Evolutionary conservation across 2,113 vertebrate species (phyloP).

Genomic region (Boleophthalmus pectinirostris): DNA sequence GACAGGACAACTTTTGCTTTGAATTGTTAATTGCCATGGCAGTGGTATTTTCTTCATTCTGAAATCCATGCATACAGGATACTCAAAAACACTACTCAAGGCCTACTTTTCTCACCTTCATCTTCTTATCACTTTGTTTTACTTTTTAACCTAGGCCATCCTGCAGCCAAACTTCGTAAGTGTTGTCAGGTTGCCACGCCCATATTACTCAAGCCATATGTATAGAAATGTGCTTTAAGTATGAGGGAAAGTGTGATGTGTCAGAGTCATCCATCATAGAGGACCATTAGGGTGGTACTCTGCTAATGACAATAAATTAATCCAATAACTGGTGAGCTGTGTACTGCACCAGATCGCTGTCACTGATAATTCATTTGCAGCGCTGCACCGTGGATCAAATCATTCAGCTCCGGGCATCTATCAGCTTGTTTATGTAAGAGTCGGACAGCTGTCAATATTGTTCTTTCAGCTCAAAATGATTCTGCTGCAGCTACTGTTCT

Average conservation of each 20-base stretch:
- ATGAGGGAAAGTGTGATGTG: background rate
- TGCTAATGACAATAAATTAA: slow-evolving; percentile 45
- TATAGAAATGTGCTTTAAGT: background rate
- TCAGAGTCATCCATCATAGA: slow-evolving; percentile 17
- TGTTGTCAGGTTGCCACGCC: background rate
- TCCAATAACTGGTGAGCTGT: slow-evolving; percentile 49
- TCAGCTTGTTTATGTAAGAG: slow-evolving; percentile 38
- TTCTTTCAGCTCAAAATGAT: slow-evolving; percentile 10
- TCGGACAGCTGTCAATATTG: slow-evolving; percentile 40
- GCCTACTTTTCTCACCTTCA: too few species aligned
- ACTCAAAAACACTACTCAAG: too few species aligned
- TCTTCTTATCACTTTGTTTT: too few species aligned
- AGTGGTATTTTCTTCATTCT: too few species aligned
- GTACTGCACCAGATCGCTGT: slow-evolving; percentile 41
- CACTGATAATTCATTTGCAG: slow-evolving; percentile 48
- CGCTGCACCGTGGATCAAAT: slow-evolving; percentile 40
- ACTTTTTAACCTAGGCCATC: too few species aligned
- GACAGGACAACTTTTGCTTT: too few species aligned
- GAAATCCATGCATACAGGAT: too few species aligned
- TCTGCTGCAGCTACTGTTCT: slow-evolving; percentile 4
- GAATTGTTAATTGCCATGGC: too few species aligned
- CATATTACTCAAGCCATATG: background rate
- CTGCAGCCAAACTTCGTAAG: background rate
- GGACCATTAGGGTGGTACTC: slow-evolving; percentile 22
- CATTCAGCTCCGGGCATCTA: slow-evolving; percentile 22